A percentile compares a stretch with the other conserved stretches of the same genome.
phyloP scores from a whole-genome alignment of 2,888 invertebrate genomes.

The Timema podura region DNA sequence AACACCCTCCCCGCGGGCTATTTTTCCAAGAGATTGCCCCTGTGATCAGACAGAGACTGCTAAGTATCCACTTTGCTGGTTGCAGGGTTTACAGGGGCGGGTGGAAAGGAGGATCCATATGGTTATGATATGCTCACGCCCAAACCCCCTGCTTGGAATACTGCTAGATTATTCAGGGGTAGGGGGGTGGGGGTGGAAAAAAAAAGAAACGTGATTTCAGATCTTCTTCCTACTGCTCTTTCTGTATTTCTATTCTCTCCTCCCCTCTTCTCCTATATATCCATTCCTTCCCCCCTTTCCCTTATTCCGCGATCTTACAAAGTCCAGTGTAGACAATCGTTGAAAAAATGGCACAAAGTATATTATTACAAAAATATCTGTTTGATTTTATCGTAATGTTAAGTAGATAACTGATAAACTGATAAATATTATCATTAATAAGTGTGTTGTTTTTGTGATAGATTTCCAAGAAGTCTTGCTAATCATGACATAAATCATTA shows the following conservation, averaged over 20 bases:
- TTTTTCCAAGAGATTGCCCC: conserved; percentile 12
- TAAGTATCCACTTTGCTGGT: conserved; percentile 11
- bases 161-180: conserved; percentile 14
- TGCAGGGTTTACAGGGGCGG: too few relatives aligned
- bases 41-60: conserved; percentile 1
- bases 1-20: conserved; percentile 7
- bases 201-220: conserved; percentile 16
- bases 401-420: too few relatives aligned
- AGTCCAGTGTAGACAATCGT: too few relatives aligned
- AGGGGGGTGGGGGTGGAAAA: not conserved
- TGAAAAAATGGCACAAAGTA: too few relatives aligned
- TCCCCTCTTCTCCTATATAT: not conserved
- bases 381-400: too few relatives aligned
- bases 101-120: too few relatives aligned
- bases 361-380: too few relatives aligned
- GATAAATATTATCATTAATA: too few relatives aligned
- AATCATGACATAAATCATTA: too few relatives aligned
- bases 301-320: not conserved
- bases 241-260: not conserved
- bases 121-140: conserved; percentile 16
- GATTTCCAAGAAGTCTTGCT: too few relatives aligned
- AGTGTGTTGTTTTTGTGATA: too few relatives aligned
- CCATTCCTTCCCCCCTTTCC: not conserved
- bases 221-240: conserved; percentile 5
- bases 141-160: conserved; percentile 6